These are phyloP conservation scores for Luscinia megarhynchos DNA, from an alignment of 2,797 vertebrate species.

Conservation along the genomic window DNA sequence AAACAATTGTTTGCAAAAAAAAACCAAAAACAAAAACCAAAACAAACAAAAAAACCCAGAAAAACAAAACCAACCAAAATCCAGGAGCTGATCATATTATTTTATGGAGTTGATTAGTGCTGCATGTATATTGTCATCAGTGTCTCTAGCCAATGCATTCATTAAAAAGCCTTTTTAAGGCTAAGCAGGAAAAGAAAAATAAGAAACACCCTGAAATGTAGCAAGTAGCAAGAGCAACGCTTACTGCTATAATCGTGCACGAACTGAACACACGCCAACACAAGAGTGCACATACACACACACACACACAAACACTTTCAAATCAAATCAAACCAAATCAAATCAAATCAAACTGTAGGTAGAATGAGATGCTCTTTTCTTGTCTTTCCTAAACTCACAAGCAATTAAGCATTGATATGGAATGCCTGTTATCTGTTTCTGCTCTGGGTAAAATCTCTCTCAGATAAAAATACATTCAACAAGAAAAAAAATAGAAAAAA, in stretches of 20 bases:
- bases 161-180: constrained; percentile 77
- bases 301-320: constrained; percentile 57
- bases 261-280: constrained; percentile 53
- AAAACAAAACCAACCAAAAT: constrained; percentile 35
- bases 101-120: constrained; percentile 75
- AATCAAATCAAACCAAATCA: constrained; percentile 57
- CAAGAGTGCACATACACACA: constrained; percentile 56
- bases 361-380: constrained; percentile 84
- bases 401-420: constrained; percentile 83
- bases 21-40: background rate
- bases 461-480: constrained; percentile 94
- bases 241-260: constrained; percentile 74
- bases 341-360: constrained; percentile 79
- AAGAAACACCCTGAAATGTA: constrained; percentile 77
- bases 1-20: constrained; percentile 77
- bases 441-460: constrained; percentile 85
- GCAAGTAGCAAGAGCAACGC: constrained; percentile 76
- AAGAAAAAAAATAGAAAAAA: constrained; percentile 84
- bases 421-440: constrained; percentile 87
- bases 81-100: constrained; percentile 67
- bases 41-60: background rate
- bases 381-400: constrained; percentile 76
- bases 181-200: constrained; percentile 75
- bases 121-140: constrained; percentile 73
- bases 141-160: constrained; percentile 77